Conservation (phyloP, 2,113 vertebrate species). For the Vulpes lagopus region DNA sequence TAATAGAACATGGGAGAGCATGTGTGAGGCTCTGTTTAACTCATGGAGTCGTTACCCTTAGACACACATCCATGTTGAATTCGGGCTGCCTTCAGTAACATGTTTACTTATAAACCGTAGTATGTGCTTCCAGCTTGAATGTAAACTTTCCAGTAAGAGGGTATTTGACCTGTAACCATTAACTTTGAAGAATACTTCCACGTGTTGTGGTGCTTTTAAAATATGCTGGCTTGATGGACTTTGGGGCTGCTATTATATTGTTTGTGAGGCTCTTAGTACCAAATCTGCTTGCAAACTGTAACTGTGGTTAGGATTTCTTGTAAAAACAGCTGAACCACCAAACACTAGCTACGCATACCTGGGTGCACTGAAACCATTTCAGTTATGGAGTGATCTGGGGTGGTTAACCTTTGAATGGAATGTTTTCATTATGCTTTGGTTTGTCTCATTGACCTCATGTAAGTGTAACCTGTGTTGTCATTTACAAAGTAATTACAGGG, state of each 20-base stretch:
- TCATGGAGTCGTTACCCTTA: not conserved
- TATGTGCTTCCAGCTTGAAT: not conserved
- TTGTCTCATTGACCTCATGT: not conserved
- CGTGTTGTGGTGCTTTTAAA: constrained; percentile 8
- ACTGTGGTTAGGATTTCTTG: not conserved
- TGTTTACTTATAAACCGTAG: not conserved
- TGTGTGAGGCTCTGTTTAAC: not conserved
- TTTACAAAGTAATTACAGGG: not conserved
- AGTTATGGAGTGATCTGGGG: not conserved
- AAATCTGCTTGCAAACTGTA: not conserved
- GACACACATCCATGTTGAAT: not conserved
- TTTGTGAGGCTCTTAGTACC: not conserved
- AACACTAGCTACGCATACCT: not conserved
- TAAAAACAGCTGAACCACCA: not conserved
- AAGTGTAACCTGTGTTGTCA: not conserved
- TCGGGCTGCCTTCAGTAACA: not conserved
- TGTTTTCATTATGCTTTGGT: constrained; percentile 13
- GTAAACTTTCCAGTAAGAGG: not conserved
- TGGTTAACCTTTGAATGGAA: not conserved
- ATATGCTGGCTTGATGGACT: not conserved
- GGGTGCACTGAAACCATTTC: not conserved
- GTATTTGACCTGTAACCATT: not conserved
- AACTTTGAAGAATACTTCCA: not conserved
- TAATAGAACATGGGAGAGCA: not conserved
- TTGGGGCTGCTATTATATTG: not conserved